phyloP scores from a whole-genome alignment of 2,888 invertebrate species.

The Amitus sp. region DNA sequence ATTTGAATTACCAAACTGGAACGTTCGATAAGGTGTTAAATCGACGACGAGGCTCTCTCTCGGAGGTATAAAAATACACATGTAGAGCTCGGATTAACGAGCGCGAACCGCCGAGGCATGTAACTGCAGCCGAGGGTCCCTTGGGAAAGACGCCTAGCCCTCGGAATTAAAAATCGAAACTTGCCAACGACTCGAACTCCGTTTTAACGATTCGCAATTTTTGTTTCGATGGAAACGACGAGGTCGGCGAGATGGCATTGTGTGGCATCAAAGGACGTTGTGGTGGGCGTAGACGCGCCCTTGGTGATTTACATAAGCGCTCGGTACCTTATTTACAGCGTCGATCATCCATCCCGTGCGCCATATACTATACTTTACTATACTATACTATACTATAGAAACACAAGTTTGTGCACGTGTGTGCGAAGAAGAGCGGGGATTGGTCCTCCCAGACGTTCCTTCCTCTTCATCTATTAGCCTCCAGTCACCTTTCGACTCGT shows the following conservation, averaged over 20 bases:
- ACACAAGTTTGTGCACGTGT: too few relatives aligned
- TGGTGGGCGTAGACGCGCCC: slow-evolving; percentile 63
- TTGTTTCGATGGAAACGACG: too few relatives aligned
- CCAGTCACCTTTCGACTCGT: slow-evolving; percentile 31
- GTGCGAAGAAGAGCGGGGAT: slow-evolving; percentile 17
- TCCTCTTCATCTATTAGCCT: slow-evolving; percentile 29
- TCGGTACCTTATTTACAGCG: slow-evolving; percentile 62
- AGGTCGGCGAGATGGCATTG: too few relatives aligned
- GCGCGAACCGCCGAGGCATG: slow-evolving; percentile 18
- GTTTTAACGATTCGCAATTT: too few relatives aligned
- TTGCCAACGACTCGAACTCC: too few relatives aligned
- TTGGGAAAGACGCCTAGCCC: too few relatives aligned
- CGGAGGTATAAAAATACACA: slow-evolving; percentile 8
- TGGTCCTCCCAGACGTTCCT: slow-evolving; percentile 13
- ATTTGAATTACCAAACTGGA: background rate
- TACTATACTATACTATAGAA: too few relatives aligned
- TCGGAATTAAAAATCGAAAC: too few relatives aligned
- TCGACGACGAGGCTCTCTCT: too few relatives aligned
- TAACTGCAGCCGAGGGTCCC: too few relatives aligned
- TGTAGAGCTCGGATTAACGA: slow-evolving; percentile 32
- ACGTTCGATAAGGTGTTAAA: slow-evolving; percentile 19
- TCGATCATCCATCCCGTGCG: too few relatives aligned
- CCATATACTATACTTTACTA: slow-evolving; percentile 57
- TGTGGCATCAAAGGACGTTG: too few relatives aligned
- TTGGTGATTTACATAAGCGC: slow-evolving; percentile 64